Conservation (phyloP, 2,797 vertebrate species). For the Pangasius sanitwongsei region DNA sequence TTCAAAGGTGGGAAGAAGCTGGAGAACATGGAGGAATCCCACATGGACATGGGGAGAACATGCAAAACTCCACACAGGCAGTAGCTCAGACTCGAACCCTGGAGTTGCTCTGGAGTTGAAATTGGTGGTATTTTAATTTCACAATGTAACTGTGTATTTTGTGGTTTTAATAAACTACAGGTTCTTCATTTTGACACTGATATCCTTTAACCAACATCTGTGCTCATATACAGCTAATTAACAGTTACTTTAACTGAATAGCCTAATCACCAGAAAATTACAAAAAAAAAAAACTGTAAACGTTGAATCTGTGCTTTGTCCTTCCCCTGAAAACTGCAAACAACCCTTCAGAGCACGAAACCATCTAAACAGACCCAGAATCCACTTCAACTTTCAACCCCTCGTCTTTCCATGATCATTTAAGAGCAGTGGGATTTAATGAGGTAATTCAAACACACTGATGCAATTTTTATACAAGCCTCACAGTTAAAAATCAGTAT, state of each 20-base stretch:
- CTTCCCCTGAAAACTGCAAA: background rate
- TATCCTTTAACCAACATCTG: background rate
- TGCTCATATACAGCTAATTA: background rate
- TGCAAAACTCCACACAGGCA: background rate
- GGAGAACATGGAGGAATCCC: background rate
- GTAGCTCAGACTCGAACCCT: background rate
- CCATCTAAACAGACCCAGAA: background rate
- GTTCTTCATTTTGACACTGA: background rate
- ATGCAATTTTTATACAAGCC: conserved; percentile 73
- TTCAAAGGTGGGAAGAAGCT: background rate
- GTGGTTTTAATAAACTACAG: background rate
- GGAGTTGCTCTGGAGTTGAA: background rate
- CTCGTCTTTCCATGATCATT: conserved; percentile 30
- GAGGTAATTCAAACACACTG: conserved; percentile 66
- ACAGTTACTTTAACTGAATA: background rate
- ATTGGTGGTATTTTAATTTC: background rate
- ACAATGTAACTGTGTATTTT: background rate
- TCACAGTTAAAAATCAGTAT: conserved; percentile 74
- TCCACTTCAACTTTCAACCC: conserved; percentile 7
- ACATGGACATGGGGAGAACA: background rate
- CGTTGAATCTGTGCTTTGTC: too few species aligned
- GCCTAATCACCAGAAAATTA: background rate
- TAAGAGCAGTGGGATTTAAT: conserved; percentile 53
- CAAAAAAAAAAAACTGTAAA: background rate
- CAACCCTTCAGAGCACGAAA: background rate